Evolutionary conservation across 1,140 invertebrate genomes (phyloP), one percentile per base, ranked within the genome.

Genomic region (Diuraphis noxia): DNA sequence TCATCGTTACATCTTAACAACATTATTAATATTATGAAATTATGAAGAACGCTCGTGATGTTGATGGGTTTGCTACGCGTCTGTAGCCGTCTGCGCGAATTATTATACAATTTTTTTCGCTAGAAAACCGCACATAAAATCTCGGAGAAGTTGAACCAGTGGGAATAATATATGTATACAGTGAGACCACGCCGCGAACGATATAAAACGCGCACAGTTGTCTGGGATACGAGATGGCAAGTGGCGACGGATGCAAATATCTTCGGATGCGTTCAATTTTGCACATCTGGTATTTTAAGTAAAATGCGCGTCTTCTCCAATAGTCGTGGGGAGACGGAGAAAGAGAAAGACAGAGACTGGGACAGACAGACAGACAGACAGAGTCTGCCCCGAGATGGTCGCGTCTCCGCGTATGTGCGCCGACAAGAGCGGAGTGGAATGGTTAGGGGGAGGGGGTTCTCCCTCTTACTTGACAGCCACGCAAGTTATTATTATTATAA

Each of bases 401-500:
- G 88, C 88, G 88, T 72, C 52, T 19, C 38, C 36, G 56, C 56
- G 46, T 84, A 40, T 81, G 79, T 81, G 79, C 9, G 19, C 2
- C 8, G 52, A 17, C 52, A 25, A 56, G 56, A 17, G 40, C 6
- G 25, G 52, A 17, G 87, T 6, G 46, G 36, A 36, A 72, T n/a
- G 63, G 38, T 3, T 8, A 6, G 17, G 25, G 40, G 30, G 25
- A 8, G 40, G 17, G 82, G 13, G 21, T 84, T 41, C 82, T 43
- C 40, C 34, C 72, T 43, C 89, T 91, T 40, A 79, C 89, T 91
- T 91, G 89, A 91, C 89, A 91, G 89, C 89, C 77, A 52, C 77
- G 89, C 89, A 82, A 91, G 89, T 91, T 91, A 91, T 91, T 91
- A 91, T 91, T 91, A 91, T 91, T 91, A 91, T 91, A 91, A 91